Evolutionary conservation across 2,113 vertebrate genomes (phyloP).

Genomic region (Gavia stellata): DNA sequence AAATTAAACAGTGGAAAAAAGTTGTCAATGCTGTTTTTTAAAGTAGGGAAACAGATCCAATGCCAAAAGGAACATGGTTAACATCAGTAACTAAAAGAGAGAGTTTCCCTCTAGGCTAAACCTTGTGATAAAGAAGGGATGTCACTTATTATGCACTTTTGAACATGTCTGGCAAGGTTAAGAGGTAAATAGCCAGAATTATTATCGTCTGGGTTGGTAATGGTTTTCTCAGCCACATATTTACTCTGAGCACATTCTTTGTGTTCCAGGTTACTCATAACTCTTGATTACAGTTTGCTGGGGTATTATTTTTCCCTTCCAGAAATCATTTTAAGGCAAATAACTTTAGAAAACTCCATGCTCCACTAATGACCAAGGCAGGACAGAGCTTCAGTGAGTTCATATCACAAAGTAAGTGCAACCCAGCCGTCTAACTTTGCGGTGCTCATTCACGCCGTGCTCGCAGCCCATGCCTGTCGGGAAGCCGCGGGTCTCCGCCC

Average conservation of each 20-base stretch:
- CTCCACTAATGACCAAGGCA: not conserved
- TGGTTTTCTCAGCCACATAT: not conserved
- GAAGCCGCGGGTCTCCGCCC: not conserved
- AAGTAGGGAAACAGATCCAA: conserved; percentile 2
- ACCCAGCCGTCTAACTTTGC: not conserved
- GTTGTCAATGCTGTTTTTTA: conserved; percentile 39
- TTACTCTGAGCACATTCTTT: not conserved
- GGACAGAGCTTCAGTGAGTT: not conserved
- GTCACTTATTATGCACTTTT: not conserved
- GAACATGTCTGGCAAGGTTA: conserved; percentile 14
- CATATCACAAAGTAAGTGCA: not conserved
- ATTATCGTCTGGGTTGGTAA: not conserved
- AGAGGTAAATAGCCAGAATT: conserved; percentile 6
- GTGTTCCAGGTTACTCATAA: not conserved
- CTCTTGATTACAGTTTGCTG: not conserved
- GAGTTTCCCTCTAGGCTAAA: conserved; percentile 37
- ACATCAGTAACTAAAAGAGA: not conserved
- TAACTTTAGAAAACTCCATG: not conserved
- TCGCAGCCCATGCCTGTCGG: fast-evolving
- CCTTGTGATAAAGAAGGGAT: conserved; percentile 13
- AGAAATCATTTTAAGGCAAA: not conserved
- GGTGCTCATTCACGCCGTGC: fast-evolving
- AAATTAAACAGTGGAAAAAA: conserved; percentile 40
- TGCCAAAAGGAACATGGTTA: conserved; percentile 53
- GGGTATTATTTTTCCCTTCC: not conserved